Evolutionary conservation across 2,797 vertebrate species (phyloP), one percentile per base, ranked within the genome.

Genomic region (Coregonus ussuriensis): DNA sequence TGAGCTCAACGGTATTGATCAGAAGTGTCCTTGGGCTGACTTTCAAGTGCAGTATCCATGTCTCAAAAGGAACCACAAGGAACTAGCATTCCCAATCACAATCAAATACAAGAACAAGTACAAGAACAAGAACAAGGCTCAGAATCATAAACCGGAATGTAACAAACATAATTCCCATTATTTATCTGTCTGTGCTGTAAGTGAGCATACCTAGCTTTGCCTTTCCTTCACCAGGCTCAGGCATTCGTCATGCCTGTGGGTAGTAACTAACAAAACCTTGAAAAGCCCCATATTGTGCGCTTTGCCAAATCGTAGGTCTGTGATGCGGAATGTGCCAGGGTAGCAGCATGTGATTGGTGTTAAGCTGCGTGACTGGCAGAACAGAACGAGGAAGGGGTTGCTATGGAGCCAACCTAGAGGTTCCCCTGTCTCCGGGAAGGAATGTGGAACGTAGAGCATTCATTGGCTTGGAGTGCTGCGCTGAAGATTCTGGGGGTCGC

Each of bases 391-490:
- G 80, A 83, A 84, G 83, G 41, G 87, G 81, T 67, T 77, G 79
- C 83, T 59, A 21, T 59, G 54, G 5, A 85, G 79, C 72, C 84
- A 83, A 90, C 85, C 87, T 81, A 66, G 77, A 90, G 86, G 74
- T 76, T 89, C 88, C 54, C 54, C 88, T 93, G 92, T 94, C 86
- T 94, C 91, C 84, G 83, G 93, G 92, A 93, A 93, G 91, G 90
- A 93, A 91, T 91, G 80, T 63, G 1, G 81, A 59, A 79, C 75
- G 83, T 85, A 84, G 84, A 77, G 80, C 83, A 86, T 88, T 93
- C 91, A 93, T 93, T 93, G 92, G 92, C 54, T 59, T 87, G 91
- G 91, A 91, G 84, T 83, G 83, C 16, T 59, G n/a, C 4, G n/a
- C 80, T 65, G 51, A 83, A 90, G 88, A 93, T 89, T 90, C 89